Conservation (phyloP, 35 echinoderm and acorn worm genomes). For the Strongylocentrotus purpuratus region DNA sequence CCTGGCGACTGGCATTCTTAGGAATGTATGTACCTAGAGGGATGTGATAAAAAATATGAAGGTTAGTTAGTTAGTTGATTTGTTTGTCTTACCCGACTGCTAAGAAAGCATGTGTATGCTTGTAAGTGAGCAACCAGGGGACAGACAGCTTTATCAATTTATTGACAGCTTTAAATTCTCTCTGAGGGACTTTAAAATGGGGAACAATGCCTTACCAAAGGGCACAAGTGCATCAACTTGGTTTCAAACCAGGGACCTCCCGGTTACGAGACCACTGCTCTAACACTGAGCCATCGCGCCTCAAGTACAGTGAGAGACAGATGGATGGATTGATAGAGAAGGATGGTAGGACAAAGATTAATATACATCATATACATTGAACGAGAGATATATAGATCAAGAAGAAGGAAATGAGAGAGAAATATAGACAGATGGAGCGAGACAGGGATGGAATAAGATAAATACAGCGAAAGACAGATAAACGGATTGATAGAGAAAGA, state of each 20-base stretch:
- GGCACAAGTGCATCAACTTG: background rate
- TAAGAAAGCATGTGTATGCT: too few relatives aligned
- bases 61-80: background rate
- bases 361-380: too few relatives aligned
- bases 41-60: background rate
- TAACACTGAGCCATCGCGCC: background rate
- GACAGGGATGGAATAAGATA: background rate
- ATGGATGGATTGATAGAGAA: background rate
- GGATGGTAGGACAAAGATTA: too few relatives aligned
- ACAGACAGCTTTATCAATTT: too few relatives aligned
- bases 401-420: background rate
- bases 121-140: too few relatives aligned
- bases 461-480: background rate
- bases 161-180: too few relatives aligned
- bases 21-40: slow-evolving; percentile 55
- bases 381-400: background rate
- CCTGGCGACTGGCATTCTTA: slow-evolving; percentile 70
- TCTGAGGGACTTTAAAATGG: too few relatives aligned
- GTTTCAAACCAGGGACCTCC: background rate
- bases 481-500: background rate
- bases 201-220: too few relatives aligned
- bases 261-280: background rate
- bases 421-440: background rate
- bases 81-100: too few relatives aligned
- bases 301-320: background rate